Base-by-base conservation (phyloP, 2,888 invertebrate genomes). In the Dascillus cervinus region DNA sequence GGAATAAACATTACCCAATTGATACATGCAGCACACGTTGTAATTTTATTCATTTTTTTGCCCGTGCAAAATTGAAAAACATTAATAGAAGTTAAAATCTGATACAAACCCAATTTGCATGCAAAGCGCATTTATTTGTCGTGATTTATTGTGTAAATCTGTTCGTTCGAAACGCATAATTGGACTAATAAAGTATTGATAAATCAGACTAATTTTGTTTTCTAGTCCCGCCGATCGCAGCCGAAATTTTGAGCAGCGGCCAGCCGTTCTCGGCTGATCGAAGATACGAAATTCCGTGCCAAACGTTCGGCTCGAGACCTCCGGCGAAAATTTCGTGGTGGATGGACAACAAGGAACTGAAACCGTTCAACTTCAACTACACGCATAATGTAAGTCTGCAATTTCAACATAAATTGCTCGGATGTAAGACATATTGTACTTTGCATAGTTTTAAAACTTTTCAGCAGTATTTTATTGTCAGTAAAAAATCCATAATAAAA, bases 311-410 rank as follows among this genome's bases (percentile, higher is more conserved):
- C 1, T 88, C 91, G 3, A 68, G 87, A 40, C 90, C 91, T 1
- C 82, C 90, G 0, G 88, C 90, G 0, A 73, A 79, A 53, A 80
- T 91, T 40, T 78, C 82, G 0, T 91, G 91, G 91, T 86, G 80
- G 77, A 74, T 88, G 67, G 84, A 84, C 51, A 79, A 76, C 25
- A 72, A 75, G 39, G 77, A 76, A 45, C 64, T 88, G 44, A 50
- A 50, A 21, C 45, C 56, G 12, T 50, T 56, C 10, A 49, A 54
- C 39, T 69, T 69, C 22, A 70, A 70, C 44, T 64, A 63, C 42
- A 66, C 69, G 1, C 67, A 72, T 52, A 63, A 61, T 64, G 75
- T 75, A 57, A 62, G 58, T 48, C 11, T 17, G 17, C 17, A 17
- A 6, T 17, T 17, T 17, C 5, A 17, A 6, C 4, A 17, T 17